Evolutionary conservation across 2,113 vertebrate species (phyloP), one percentile per base, ranked within the genome.

Genomic region (Periophthalmus modestus): DNA sequence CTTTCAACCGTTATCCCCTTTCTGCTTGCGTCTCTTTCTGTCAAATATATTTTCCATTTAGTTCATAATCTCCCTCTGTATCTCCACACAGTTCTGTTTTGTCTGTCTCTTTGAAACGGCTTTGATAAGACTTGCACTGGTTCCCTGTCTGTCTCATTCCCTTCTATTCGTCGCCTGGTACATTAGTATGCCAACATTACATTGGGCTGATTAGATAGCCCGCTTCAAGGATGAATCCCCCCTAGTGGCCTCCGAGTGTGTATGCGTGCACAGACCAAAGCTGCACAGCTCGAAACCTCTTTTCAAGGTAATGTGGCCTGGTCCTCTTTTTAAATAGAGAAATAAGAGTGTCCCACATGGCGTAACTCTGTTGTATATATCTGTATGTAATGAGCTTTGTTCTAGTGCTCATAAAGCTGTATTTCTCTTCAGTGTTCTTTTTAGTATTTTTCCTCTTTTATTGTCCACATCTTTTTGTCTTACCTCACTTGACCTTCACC

Each of bases 141-240:
- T 67, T 82, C 66, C 72, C 73, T 13, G 66, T 81, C 75, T 81
- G 75, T 57, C 34, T 19, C 33, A 71, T 76, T 89, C 77, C 71
- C 69, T 33, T 68, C 69, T 75, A 73, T 55, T 52, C 52, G 15
- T 78, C 72, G 80, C 68, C 65, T 70, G 77, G 73, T 69, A 43
- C 83, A 93, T 92, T 91, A 90, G 81, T 87, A 90, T 92, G 89
- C 89, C 69, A 84, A 86, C 84, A 80, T 85, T 85, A 91, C 77
- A 78, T 89, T 81, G 82, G 73, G 73, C 85, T 92, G 90, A 92
- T 93, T 92, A 90, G 91, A 92, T 90, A 84, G 77, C 72, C 72
- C 1, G 54, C 76, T 90, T 91, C 85, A 92, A 94, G 90, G 90
- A 90, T 92, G 86, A 87, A 83, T 82, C 74, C 83, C 83, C 86